A percentile compares a stretch with the other conserved stretches of the same genome.
phyloP scores from a whole-genome alignment of 64 coral and sea anemone species.

The Orbicella faveolata region DNA sequence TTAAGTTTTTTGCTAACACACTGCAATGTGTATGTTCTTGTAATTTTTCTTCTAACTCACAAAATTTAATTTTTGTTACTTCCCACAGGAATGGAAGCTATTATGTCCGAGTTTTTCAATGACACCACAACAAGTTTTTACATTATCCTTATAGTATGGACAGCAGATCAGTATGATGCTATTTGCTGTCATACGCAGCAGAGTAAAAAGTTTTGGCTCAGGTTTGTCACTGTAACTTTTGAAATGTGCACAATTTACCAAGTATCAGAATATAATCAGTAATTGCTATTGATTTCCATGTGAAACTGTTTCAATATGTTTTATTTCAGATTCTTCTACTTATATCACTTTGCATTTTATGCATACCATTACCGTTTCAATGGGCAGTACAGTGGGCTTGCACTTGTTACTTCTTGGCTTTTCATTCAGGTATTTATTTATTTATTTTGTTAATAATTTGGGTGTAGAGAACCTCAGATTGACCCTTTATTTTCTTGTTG shows the following conservation, averaged over 20 bases:
- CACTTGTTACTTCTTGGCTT: conserved; percentile 96
- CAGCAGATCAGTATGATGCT: conserved; percentile 97
- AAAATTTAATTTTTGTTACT: background rate
- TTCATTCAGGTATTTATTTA: conserved; percentile 81
- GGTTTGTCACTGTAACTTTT: conserved; percentile 41
- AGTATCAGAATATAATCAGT: too few relatives aligned
- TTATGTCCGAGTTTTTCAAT: conserved; percentile 99
- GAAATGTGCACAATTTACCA: background rate
- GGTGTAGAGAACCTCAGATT: too few relatives aligned
- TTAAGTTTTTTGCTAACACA: too few relatives aligned
- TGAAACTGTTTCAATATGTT: background rate
- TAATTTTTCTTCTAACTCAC: background rate
- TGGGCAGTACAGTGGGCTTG: conserved; percentile 97
- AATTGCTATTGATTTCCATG: background rate
- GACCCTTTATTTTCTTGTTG: background rate
- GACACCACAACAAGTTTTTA: conserved; percentile 99
- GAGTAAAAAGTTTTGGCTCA: conserved; percentile 96
- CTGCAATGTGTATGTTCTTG: too few relatives aligned
- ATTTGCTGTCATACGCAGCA: conserved; percentile 96
- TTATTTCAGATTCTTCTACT: conserved; percentile 87
- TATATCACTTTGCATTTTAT: conserved; percentile 99
- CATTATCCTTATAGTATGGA: conserved; percentile 98
- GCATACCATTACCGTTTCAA: conserved; percentile 98
- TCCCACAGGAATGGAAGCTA: conserved; percentile 93
- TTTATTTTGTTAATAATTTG: background rate